Conservation (phyloP, 2,113 vertebrate species). For the Apodemus sylvaticus region DNA sequence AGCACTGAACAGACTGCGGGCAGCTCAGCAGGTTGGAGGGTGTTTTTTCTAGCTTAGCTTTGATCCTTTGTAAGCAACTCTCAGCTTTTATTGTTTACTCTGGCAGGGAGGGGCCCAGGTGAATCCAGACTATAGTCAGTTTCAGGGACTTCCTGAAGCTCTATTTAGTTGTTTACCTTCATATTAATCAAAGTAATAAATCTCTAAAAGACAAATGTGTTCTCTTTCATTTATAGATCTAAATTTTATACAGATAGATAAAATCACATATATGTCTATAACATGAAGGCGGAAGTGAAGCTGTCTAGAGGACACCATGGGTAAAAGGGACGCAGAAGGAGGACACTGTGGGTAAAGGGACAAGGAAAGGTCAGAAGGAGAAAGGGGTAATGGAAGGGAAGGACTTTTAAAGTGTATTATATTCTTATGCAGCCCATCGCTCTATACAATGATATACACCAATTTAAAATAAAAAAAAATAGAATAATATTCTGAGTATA, state of each 20-base stretch:
- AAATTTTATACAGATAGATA: background rate
- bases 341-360: background rate
- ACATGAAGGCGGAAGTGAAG: background rate
- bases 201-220: background rate
- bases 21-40: background rate
- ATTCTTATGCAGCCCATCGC: background rate
- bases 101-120: background rate
- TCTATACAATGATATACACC: background rate
- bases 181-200: background rate
- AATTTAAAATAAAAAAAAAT: background rate
- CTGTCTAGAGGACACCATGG: background rate
- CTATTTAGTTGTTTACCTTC: background rate
- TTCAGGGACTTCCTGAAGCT: background rate
- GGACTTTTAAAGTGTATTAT: background rate
- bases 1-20: background rate
- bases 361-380: background rate
- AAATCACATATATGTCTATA: background rate
- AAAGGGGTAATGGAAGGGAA: rapidly evolving
- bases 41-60: background rate
- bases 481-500: background rate
- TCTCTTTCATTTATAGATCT: background rate
- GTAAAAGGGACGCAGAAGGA: too few species aligned
- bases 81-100: background rate
- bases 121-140: background rate
- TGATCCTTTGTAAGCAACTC: background rate